These are phyloP conservation scores for Euclidia mi DNA, from an alignment of 2,888 invertebrate genomes.

Conservation along the genomic window DNA sequence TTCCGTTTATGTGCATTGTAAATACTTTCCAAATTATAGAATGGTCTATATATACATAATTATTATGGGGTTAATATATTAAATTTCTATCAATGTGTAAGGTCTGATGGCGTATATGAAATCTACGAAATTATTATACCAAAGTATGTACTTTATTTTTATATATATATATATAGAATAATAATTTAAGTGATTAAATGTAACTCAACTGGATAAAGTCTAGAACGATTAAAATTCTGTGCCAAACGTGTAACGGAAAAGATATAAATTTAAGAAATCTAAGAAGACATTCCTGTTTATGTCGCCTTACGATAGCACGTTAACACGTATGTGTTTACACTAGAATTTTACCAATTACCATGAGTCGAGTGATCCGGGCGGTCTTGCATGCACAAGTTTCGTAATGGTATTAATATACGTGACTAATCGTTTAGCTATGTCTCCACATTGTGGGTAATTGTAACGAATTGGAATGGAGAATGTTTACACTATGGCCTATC, in stretches of 20 bases:
- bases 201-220: neutral
- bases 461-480: conserved; percentile 38
- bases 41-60: too few relatives aligned
- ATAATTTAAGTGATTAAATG: too few relatives aligned
- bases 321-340: conserved; percentile 37
- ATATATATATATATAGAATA: too few relatives aligned
- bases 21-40: too few relatives aligned
- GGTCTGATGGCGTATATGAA: too few relatives aligned
- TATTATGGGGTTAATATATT: too few relatives aligned
- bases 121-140: too few relatives aligned
- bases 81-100: too few relatives aligned
- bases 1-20: too few relatives aligned
- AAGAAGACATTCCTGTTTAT: conserved; percentile 39
- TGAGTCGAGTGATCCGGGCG: conserved; percentile 22
- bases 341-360: conserved; percentile 44
- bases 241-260: conserved; percentile 27
- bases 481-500: conserved; percentile 45
- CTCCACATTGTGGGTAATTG: conserved; percentile 43
- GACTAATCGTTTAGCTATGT: conserved; percentile 43
- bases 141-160: too few relatives aligned
- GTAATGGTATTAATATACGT: conserved; percentile 37
- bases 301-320: conserved; percentile 32
- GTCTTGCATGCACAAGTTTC: conserved; percentile 40
- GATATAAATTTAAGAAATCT: conserved; percentile 42
- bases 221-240: conserved; percentile 2